A percentile compares a stretch with the other conserved stretches of the same genome.
Evolutionary conservation across 2,113 vertebrate genomes (phyloP).

Genomic region (Sclerurus mexicanus): DNA sequence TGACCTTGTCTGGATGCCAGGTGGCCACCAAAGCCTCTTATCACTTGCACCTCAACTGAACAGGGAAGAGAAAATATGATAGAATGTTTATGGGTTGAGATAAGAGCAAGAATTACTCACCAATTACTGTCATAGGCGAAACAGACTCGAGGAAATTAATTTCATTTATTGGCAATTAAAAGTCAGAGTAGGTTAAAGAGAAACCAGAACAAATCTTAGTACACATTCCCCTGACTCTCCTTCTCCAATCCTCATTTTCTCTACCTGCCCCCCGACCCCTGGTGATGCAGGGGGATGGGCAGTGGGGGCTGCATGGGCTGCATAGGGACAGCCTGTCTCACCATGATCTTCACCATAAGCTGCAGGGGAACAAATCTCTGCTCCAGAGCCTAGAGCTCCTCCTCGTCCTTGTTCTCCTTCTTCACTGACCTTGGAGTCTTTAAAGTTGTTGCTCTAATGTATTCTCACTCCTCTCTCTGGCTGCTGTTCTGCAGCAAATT

Average conservation of each 20-base stretch:
- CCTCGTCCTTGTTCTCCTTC: background rate
- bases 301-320: background rate
- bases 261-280: too few species aligned
- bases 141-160: background rate
- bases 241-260: background rate
- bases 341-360: too few species aligned
- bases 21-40: background rate
- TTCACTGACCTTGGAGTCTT: background rate
- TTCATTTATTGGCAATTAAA: background rate
- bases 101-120: background rate
- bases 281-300: too few species aligned
- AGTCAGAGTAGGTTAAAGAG: background rate
- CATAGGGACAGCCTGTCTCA: background rate
- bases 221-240: background rate
- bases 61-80: background rate
- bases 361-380: background rate
- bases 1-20: background rate
- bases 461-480: background rate
- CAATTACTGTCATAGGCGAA: background rate
- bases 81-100: background rate
- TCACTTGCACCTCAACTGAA: background rate
- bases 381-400: accelerated
- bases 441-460: background rate
- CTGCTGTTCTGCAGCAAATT: background rate
- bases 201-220: background rate